Evolutionary conservation across 2,113 vertebrate genomes (phyloP).

Genomic region (Falcunculus frontatus): DNA sequence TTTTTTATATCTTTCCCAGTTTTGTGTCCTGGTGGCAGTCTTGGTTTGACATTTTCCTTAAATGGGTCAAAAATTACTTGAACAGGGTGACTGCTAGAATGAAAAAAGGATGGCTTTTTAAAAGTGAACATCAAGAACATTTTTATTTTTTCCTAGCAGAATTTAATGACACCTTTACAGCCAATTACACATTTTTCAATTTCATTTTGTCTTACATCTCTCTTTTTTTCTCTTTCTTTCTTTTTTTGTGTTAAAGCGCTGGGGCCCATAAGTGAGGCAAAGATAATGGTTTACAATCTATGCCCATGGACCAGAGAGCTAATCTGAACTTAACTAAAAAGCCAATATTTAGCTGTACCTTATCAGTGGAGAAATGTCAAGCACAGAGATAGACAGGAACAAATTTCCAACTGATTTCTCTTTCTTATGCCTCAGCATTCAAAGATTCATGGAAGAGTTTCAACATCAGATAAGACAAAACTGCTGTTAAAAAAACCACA

Average conservation of each 20-base stretch:
- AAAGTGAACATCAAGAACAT: not conserved
- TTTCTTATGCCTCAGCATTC: slow-evolving; percentile 46
- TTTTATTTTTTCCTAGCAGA: slow-evolving; percentile 5
- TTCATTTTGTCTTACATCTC: not conserved
- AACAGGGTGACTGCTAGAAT: not conserved
- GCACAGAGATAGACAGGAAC: slow-evolving; percentile 58
- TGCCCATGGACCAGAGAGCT: slow-evolving; percentile 47
- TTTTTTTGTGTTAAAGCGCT: not conserved
- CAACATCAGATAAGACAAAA: slow-evolving; percentile 77
- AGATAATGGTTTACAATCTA: slow-evolving; percentile 63
- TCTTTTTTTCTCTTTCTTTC: not conserved
- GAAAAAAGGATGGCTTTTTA: not conserved
- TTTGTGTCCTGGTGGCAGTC: not conserved
- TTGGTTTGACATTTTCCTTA: slow-evolving; percentile 27
- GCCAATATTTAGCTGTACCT: slow-evolving; percentile 70
- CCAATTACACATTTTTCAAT: not conserved
- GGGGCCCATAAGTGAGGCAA: slow-evolving; percentile 18
- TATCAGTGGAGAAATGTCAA: slow-evolving; percentile 77
- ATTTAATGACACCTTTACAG: not conserved
- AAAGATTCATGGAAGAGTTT: slow-evolving; percentile 66
- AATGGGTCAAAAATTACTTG: not conserved
- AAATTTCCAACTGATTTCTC: slow-evolving; percentile 67
- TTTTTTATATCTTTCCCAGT: not conserved
- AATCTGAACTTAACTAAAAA: slow-evolving; percentile 74
- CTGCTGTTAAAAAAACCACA: not conserved